Evolutionary conservation across 2,113 vertebrate species (phyloP).

Genomic region (Paedocypris sp.): DNA sequence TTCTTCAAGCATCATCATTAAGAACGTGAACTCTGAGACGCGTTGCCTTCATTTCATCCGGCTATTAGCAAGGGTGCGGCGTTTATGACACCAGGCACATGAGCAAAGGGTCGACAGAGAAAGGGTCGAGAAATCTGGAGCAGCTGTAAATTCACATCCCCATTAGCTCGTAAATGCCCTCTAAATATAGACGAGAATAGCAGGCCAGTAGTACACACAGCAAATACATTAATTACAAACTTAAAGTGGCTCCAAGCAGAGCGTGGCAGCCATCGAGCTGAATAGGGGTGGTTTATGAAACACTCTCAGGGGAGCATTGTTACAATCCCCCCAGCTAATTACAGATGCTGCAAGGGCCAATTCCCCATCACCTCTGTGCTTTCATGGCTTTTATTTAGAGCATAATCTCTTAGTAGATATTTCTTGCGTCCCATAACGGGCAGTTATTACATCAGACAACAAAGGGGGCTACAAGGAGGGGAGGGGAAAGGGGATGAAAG

Average conservation of each 20-base stretch:
- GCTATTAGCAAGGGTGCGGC: background rate
- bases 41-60: background rate
- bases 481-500: constrained; percentile 13
- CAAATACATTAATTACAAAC: constrained; percentile 32
- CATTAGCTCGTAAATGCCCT: constrained; percentile 24
- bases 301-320: constrained; percentile 37
- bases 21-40: too few relatives aligned
- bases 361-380: constrained; percentile 53
- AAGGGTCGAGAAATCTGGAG: constrained; percentile 4
- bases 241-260: background rate
- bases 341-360: constrained; percentile 50
- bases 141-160: constrained; percentile 12
- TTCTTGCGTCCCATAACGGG: constrained; percentile 60
- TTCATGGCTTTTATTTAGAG: constrained; percentile 51
- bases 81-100: background rate
- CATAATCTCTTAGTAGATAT: constrained; percentile 61
- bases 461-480: background rate
- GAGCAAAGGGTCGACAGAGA: background rate
- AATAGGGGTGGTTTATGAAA: constrained; percentile 28
- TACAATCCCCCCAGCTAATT: constrained; percentile 51
- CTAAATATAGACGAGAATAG: constrained; percentile 20
- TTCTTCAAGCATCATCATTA: too few relatives aligned
- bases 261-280: constrained; percentile 18
- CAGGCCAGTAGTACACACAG: constrained; percentile 14
- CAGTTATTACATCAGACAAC: constrained; percentile 57